These are phyloP conservation scores for Sylvilagus bachmani DNA, from an alignment of 2,113 vertebrate species.

Conservation along the genomic window DNA sequence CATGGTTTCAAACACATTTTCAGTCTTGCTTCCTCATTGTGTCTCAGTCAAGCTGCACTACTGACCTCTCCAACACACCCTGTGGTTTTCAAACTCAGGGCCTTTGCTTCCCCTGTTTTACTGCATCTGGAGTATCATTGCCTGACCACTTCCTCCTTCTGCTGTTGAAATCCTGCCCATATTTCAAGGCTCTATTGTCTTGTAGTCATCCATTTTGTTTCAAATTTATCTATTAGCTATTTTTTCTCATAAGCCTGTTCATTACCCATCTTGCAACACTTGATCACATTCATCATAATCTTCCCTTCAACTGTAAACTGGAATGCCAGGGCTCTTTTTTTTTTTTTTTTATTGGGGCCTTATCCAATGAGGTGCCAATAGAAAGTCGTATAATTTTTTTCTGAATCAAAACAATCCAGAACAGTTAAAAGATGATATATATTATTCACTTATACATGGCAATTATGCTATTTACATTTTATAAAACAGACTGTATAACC, in stretches of 20 bases:
- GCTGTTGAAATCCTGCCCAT: not conserved
- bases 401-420: conserved; percentile 40
- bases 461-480: conserved; percentile 28
- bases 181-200: not conserved
- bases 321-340: conserved; percentile 10
- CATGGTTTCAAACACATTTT: not conserved
- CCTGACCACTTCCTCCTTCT: conserved; percentile 15
- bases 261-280: not conserved
- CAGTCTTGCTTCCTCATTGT: not conserved
- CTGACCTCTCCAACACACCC: not conserved
- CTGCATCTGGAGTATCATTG: not conserved
- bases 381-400: conserved; percentile 36
- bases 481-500: conserved; percentile 17
- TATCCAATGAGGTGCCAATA: not conserved
- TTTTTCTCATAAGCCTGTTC: not conserved
- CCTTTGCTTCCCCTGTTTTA: not conserved
- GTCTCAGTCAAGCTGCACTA: not conserved
- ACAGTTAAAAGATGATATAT: conserved; percentile 15
- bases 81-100: not conserved
- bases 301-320: not conserved
- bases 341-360: not conserved
- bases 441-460: not conserved
- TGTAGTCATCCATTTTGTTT: not conserved
- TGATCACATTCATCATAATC: not conserved
- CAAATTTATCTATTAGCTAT: conserved; percentile 3